phyloP scores from a whole-genome alignment of 1,140 invertebrate species.

The Leguminivora glycinivorella region DNA sequence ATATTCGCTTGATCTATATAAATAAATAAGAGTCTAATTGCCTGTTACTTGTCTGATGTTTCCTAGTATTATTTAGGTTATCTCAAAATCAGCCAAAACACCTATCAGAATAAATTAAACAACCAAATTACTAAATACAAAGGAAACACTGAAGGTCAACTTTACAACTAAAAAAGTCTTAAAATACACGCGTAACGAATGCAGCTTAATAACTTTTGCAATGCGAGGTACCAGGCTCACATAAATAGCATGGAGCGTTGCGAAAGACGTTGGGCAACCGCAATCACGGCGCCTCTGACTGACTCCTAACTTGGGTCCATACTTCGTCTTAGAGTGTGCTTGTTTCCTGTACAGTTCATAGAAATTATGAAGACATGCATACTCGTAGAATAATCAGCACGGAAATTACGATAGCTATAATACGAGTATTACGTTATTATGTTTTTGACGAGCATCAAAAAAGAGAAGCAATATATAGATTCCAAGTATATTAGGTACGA shows the following conservation, averaged over 20 bases:
- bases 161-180: background rate
- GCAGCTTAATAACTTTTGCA: constrained; percentile 19
- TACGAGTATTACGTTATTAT: no score
- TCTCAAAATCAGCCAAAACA: background rate
- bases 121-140: background rate
- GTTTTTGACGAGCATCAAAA: no score
- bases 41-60: no score
- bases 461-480: no score
- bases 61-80: background rate
- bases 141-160: background rate
- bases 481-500: no score
- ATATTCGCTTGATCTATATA: no score
- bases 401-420: no score
- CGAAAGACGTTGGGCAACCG: constrained; percentile 14
- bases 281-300: constrained; percentile 17
- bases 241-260: constrained; percentile 17
- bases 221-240: constrained; percentile 17
- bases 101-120: background rate
- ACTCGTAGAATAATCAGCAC: no score
- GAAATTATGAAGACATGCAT: no score
- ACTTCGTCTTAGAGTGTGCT: background rate
- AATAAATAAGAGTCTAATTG: no score
- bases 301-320: background rate
- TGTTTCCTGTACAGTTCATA: background rate
- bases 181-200: constrained; percentile 21